phyloP scores from a whole-genome alignment of 2,888 invertebrate species.

The Microchrysa polita region DNA sequence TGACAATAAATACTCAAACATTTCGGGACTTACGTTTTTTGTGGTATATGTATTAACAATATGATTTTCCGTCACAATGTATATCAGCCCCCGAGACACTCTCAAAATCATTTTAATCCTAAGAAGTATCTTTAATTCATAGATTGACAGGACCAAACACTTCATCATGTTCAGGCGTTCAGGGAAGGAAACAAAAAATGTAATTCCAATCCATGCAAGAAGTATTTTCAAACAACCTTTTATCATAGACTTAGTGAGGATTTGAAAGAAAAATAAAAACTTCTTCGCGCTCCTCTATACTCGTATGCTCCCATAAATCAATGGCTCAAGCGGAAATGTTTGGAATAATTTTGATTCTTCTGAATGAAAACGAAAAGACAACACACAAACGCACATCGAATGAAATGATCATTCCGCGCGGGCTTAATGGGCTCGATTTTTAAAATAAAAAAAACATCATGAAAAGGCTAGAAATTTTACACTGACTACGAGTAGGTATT shows the following conservation, averaged over 20 bases:
- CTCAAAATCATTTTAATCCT: slow-evolving; percentile 15
- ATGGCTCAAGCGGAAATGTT: slow-evolving; percentile 48
- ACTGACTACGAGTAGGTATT: no score
- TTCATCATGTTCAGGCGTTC: slow-evolving; percentile 26
- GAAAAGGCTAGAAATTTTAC: no score
- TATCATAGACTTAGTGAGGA: slow-evolving; percentile 15
- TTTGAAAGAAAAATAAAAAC: no score
- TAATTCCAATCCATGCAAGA: slow-evolving; percentile 23
- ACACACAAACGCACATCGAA: no score
- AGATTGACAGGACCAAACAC: slow-evolving; percentile 31
- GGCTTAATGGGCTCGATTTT: slow-evolving; percentile 45
- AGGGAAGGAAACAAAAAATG: slow-evolving; percentile 33
- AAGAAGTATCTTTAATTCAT: slow-evolving; percentile 21
- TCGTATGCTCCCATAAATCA: slow-evolving; percentile 47
- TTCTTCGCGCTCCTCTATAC: not conserved
- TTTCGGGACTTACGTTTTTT: no score
- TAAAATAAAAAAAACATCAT: no score
- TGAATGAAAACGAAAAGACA: slow-evolving; percentile 49
- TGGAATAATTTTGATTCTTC: slow-evolving; percentile 47
- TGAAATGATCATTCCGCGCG: slow-evolving; percentile 47
- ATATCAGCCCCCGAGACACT: not conserved
- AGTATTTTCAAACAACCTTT: slow-evolving; percentile 37
- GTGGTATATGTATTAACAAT: no score
- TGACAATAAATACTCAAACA: no score
- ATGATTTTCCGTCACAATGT: no score